Conservation (phyloP, 2,113 vertebrate genomes). For the Pyrgilauda ruficollis region DNA sequence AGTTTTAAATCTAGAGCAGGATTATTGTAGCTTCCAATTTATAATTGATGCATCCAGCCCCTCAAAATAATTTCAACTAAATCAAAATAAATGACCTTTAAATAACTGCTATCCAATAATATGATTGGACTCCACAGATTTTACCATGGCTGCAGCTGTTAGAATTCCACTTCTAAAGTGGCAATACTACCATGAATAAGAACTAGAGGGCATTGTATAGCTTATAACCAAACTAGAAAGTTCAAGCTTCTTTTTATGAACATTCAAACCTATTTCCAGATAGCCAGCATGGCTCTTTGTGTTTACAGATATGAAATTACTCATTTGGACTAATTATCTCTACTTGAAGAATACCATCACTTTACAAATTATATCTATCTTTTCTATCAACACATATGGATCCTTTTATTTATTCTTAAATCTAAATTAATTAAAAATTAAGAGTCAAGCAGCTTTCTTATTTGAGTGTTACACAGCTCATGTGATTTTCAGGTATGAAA, state of each 20-base stretch:
- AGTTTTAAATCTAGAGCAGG: constrained; percentile 37
- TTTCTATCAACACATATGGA: background rate
- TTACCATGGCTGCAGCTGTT: background rate
- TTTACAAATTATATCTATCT: background rate
- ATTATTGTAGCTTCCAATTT: constrained; percentile 13
- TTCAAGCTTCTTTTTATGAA: background rate
- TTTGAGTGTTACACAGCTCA: background rate
- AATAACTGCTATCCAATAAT: constrained; percentile 38
- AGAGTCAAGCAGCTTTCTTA: background rate
- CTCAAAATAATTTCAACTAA: constrained; percentile 45
- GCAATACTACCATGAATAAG: constrained; percentile 51
- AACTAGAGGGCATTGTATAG: constrained; percentile 70
- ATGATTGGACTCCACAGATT: constrained; percentile 3
- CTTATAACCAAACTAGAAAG: constrained; percentile 15
- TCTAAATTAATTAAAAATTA: background rate
- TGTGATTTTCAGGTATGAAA: background rate
- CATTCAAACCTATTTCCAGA: constrained; percentile 32
- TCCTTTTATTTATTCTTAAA: background rate
- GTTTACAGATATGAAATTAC: constrained; percentile 39
- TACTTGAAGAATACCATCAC: background rate
- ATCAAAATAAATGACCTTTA: constrained; percentile 58
- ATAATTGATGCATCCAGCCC: constrained; percentile 35
- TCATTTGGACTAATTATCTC: constrained; percentile 39
- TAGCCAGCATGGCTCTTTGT: constrained; percentile 8
- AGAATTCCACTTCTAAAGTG: background rate